These are phyloP conservation scores for Fragum fragum DNA, from an alignment of 2,888 invertebrate species.

Conservation along the genomic window DNA sequence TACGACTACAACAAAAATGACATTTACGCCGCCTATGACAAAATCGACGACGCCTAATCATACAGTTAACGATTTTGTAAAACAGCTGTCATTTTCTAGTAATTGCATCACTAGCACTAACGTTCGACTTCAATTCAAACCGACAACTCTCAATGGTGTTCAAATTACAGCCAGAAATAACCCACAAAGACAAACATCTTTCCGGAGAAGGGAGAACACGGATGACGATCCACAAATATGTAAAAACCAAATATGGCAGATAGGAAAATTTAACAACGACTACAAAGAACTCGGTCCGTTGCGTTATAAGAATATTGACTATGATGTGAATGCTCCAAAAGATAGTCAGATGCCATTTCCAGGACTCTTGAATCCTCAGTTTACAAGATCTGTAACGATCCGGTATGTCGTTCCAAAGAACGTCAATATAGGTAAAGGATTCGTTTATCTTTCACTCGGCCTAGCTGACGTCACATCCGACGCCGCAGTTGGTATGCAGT, in stretches of 20 bases:
- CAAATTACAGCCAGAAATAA: constrained; percentile 31
- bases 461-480: constrained; percentile 28
- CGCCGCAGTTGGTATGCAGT: constrained; percentile 39
- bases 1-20: neutral
- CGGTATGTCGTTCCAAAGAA: constrained; percentile 36
- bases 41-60: neutral
- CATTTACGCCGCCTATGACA: neutral
- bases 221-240: constrained; percentile 20
- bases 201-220: neutral
- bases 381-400: constrained; percentile 12
- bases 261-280: constrained; percentile 45
- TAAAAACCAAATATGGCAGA: constrained; percentile 45
- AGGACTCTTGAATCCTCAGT: constrained; percentile 10
- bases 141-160: constrained; percentile 20
- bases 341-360: constrained; percentile 32
- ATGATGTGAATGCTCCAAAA: constrained; percentile 17
- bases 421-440: constrained; percentile 21
- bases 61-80: neutral
- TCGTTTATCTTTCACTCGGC: constrained; percentile 44
- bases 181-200: neutral
- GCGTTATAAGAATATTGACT: constrained; percentile 18
- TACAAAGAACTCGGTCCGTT: constrained; percentile 36
- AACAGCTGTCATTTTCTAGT: constrained; percentile 50
- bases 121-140: constrained; percentile 41
- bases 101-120: constrained; percentile 42